These are phyloP conservation scores for Sebastes wilsoni DNA, from an alignment of 2,797 vertebrate genomes.

Conservation along the genomic window DNA sequence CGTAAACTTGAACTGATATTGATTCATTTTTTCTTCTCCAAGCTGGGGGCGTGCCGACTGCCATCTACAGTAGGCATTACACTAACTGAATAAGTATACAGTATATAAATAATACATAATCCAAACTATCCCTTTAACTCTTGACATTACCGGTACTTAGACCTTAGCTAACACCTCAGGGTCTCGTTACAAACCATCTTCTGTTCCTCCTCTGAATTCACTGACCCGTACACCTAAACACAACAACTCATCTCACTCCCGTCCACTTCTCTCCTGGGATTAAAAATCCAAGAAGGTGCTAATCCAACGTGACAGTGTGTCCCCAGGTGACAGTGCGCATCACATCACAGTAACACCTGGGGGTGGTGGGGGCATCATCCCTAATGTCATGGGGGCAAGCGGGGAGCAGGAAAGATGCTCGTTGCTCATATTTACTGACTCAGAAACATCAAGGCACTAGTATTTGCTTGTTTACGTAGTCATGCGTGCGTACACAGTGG, in stretches of 20 bases:
- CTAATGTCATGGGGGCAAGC: not conserved
- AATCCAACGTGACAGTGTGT: conserved; percentile 51
- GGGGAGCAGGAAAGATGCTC: not conserved
- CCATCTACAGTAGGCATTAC: fast-evolving
- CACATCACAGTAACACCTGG: conserved; percentile 40
- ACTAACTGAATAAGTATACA: not conserved
- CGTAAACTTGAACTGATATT: not conserved
- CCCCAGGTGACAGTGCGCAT: conserved; percentile 29
- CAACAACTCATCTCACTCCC: conserved; percentile 1
- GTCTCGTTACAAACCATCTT: not conserved
- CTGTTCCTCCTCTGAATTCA: conserved; percentile 2
- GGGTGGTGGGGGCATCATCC: not conserved
- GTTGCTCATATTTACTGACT: conserved; percentile 38
- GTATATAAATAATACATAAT: not conserved
- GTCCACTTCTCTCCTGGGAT: conserved; percentile 11
- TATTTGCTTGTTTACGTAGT: conserved; percentile 19
- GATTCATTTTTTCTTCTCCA: not conserved
- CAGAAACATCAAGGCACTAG: not conserved
- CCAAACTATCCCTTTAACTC: not conserved
- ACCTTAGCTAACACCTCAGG: not conserved
- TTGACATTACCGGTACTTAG: not conserved
- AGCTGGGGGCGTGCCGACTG: not conserved
- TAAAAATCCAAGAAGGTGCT: conserved; percentile 14
- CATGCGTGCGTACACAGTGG: not conserved
- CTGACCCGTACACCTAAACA: conserved; percentile 24